Evolutionary conservation across 2,797 vertebrate genomes (phyloP).

Genomic region (Epinephelus awoara): DNA sequence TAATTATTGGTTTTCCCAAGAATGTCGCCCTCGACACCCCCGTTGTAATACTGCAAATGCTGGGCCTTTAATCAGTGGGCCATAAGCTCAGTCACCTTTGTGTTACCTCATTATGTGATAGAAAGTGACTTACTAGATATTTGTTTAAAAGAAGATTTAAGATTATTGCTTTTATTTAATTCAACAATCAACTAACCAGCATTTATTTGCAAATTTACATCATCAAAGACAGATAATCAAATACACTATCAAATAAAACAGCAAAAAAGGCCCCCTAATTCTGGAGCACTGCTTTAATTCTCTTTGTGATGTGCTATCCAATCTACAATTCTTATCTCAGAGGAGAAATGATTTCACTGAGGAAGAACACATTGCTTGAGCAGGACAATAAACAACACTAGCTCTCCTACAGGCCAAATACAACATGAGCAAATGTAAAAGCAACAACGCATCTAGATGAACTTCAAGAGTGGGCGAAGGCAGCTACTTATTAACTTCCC

Average conservation of each 20-base stretch:
- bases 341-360: background rate
- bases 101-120: too few relatives aligned
- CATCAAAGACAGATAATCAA: background rate
- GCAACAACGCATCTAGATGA: background rate
- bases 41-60: too few relatives aligned
- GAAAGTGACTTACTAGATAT: too few relatives aligned
- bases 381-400: background rate
- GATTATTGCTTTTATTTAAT: background rate
- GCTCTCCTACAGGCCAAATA: background rate
- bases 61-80: too few relatives aligned
- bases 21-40: too few relatives aligned
- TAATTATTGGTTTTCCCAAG: too few relatives aligned
- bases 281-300: background rate
- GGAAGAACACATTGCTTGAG: slow-evolving; percentile 11
- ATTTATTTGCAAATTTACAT: background rate
- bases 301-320: background rate
- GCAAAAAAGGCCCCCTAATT: background rate
- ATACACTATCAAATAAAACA: background rate
- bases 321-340: background rate
- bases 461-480: background rate
- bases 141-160: too few relatives aligned
- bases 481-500: background rate
- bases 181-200: background rate
- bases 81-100: too few relatives aligned
- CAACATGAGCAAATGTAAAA: background rate